Conservation (phyloP, 2,888 invertebrate genomes). For the Campopleginae sp. region DNA sequence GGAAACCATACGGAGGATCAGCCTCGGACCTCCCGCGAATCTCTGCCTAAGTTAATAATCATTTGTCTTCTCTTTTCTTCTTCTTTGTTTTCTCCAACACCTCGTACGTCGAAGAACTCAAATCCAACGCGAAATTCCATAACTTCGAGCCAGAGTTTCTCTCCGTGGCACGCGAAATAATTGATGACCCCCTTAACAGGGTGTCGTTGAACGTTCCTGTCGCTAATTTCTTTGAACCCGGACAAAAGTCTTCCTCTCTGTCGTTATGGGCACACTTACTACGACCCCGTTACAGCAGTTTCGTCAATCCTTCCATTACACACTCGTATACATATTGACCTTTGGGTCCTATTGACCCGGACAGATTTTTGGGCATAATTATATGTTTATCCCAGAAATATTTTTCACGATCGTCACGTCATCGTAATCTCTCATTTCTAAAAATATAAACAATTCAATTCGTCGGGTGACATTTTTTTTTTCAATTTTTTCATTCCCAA, state of each 20-base stretch:
- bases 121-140: neutral
- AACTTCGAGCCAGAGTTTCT: neutral
- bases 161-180: conserved; percentile 38
- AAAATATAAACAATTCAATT: too few species aligned
- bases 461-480: too few species aligned
- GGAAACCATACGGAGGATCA: conserved; percentile 11
- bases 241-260: conserved; percentile 38
- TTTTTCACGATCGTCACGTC: neutral
- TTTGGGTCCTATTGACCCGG: neutral
- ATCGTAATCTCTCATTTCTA: too few species aligned
- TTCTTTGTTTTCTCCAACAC: conserved; percentile 21
- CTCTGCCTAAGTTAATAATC: conserved; percentile 28
- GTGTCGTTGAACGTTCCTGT: conserved; percentile 23
- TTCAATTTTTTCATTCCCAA: too few species aligned
- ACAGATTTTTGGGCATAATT: neutral
- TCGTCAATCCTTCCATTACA: conserved; percentile 10
- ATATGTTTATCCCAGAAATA: neutral
- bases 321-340: too few species aligned
- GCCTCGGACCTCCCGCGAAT: conserved; percentile 55
- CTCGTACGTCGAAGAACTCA: conserved; percentile 1
- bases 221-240: conserved; percentile 34
- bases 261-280: conserved; percentile 30
- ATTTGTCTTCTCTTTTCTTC: conserved; percentile 2
- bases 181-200: conserved; percentile 52
- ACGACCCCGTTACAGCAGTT: conserved; percentile 35